phyloP scores from a whole-genome alignment of 2,888 invertebrate species.

The Hemicrepidius hirtus region DNA sequence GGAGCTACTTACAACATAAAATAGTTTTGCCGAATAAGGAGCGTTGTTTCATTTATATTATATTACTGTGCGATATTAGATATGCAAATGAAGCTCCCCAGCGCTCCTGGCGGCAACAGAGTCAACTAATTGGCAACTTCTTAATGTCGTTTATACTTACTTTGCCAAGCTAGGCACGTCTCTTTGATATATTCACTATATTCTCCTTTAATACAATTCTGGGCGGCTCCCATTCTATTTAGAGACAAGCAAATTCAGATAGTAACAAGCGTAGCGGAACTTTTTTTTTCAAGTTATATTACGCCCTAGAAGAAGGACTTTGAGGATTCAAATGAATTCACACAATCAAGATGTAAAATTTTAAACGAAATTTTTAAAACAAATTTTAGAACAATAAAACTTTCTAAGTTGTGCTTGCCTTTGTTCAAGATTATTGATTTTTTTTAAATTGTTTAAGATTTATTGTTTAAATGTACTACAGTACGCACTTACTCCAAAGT shows the following conservation, averaged over 20 bases:
- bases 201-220: constrained; percentile 69
- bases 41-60: constrained; percentile 69
- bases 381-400: too few species aligned
- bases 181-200: constrained; percentile 72
- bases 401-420: too few species aligned
- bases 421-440: too few species aligned
- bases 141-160: constrained; percentile 74
- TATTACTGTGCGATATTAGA: constrained; percentile 71
- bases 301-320: too few species aligned
- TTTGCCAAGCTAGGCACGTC: constrained; percentile 72
- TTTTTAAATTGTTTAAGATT: too few species aligned
- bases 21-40: constrained; percentile 52
- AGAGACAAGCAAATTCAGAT: constrained; percentile 58
- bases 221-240: constrained; percentile 54
- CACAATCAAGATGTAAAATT: too few species aligned
- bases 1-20: constrained; percentile 50
- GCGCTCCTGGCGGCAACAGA: constrained; percentile 69
- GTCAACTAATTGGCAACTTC: constrained; percentile 73
- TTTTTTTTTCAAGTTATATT: constrained; percentile 20
- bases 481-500: too few species aligned
- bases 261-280: constrained; percentile 42
- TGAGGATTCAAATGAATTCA: too few species aligned
- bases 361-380: too few species aligned
- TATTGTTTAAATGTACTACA: too few species aligned
- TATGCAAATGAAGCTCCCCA: constrained; percentile 70